Base-by-base conservation (phyloP, 2,888 invertebrate genomes). In the Chydorus sphaericus region DNA sequence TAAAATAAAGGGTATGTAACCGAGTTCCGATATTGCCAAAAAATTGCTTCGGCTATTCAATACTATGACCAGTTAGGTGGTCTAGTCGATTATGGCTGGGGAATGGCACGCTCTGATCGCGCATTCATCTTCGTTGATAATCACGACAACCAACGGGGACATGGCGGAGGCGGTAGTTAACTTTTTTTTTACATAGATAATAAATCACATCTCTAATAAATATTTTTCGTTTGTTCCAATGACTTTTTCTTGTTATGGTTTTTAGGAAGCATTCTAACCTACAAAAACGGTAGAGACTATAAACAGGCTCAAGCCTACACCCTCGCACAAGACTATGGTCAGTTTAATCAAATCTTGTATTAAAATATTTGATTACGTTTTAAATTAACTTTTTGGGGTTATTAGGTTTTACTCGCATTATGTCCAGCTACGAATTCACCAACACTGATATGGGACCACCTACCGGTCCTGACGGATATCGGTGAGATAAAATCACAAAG, bases 111-210 rank as follows among this genome's bases (percentile, higher is more conserved):
- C 1, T 57, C 59, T 11, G 51, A 59, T n/a, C 64, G 61, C 16
- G 71, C 73, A 1, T 62, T 73, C 6, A 68, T 70, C 28, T 73
- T 74, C 61, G 67, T 73, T 16, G 73, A 75, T 62, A 74, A 74
- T 64, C 74, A 75, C 62, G 74, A 74, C 64, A 71, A 72, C 60
- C 73, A 74, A 61, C 62, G 73, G 58, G 70, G 70, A 33, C 54
- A 54, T 2, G 57, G 57, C 10, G 54, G 57, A 33, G 52, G 18
- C 6, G 52, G 52, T 52, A 52, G 14, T 28, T 4, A 5, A 18
- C 49, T 33, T 2, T 8, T 16, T 33, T 33, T n/a, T 31, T 29
- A 28, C 28, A 10, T 11, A 1, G 18, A 23, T 29, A 39, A 6
- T 26, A 29, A 16, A 54, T 3, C 16, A 20, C 10, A n/a, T n/a